Evolutionary conservation across 1,140 invertebrate genomes (phyloP), one percentile per base, ranked within the genome.

Genomic region (Amyelois transitella): DNA sequence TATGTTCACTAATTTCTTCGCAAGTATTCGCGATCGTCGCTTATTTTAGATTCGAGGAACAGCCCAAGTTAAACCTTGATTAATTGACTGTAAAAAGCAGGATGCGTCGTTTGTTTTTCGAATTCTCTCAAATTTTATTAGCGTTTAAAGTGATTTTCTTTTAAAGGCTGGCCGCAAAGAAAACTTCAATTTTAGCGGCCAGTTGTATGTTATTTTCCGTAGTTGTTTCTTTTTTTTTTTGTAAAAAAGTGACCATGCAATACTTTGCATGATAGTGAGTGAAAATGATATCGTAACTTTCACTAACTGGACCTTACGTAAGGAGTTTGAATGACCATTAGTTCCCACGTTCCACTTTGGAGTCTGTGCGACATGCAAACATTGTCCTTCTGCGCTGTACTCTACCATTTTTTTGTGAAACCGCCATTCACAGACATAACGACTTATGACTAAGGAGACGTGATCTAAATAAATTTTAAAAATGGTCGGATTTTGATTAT

Each of bases 401-500:
- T 72, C 78, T 73, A 67, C 60, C 57, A 67, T 66, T 75, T 77
- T 81, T 79, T 82, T 82, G 66, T 77, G 71, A 81, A 81, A 85
- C 71, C 66, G 68, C 69, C 66, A 66, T 75, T 75, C 60, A 65
- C 48, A 66, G 63, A 72, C 62, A 72, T 82, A 79, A 81, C 77
- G 72, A 79, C 77, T 77, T 81, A 83, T 78, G 76, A 80, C 64
- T 73, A 72, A 75, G 64, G 21, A 48, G 63, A 87, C 84, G 84
- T 85, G 81, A 82, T 77, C 67, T 51, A 77, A 79, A 81, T 83
- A 78, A 66, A 74, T 75, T 72, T 75, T 70, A 62, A 65, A 81
- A 71, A 76, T 72, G 72, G 66, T 64, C 55, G 60, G 54, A 65
- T 58, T 51, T 57, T 77, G 81, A 86, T 86, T 78, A 75, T 75